Base-by-base conservation (phyloP, 2,797 vertebrate genomes). In the Rhabdomys pumilio region DNA sequence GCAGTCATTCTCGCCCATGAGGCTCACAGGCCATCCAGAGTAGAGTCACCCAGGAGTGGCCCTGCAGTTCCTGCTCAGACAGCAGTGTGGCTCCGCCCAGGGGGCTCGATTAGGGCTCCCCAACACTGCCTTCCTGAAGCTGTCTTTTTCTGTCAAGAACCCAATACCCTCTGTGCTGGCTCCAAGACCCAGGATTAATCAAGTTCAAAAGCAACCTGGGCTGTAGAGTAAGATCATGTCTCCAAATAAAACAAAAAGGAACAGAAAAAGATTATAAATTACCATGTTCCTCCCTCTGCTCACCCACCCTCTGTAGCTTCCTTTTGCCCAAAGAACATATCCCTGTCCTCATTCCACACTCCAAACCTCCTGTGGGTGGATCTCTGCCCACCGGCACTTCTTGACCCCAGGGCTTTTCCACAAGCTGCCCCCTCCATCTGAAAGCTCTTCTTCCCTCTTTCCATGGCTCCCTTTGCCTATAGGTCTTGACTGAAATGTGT, bases 361-460 rank as follows among this genome's bases (percentile, higher is more conserved):
- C 22, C 5, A n/a, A 26, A 26, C 17, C 75, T 72, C 57, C 1
- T 4, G 3, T 53, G 67, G 83, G n/a, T 61, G n/a, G 34, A 72
- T 9, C 34, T 95, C 14, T 0, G 2, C 80, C 79, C 41, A 6
- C 38, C 15, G 19, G 2, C 38, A 31, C 19, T 84, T 91, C 79
- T 69, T 69, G 47, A 26, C 69, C 50, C 44, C 90, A 77, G 80
- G 92, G 24, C 88, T 59, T 93, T 94, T 90, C 76, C 59, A 84
- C 7, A 2, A 53, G 31, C 20, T 15, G 34, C 24, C 20, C 72
- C 50, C 38, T 85, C 90, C 53, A 4, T 72, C 80, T 31, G 55
- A 88, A 75, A 84, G 34, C 20, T 31, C 76, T 38, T 89, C 41
- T 20, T 65, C 31, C 59, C 4, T 72, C 12, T 41, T 50, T 75